Conservation (phyloP, 64 coral and sea anemone species). For the Porites lutea region DNA sequence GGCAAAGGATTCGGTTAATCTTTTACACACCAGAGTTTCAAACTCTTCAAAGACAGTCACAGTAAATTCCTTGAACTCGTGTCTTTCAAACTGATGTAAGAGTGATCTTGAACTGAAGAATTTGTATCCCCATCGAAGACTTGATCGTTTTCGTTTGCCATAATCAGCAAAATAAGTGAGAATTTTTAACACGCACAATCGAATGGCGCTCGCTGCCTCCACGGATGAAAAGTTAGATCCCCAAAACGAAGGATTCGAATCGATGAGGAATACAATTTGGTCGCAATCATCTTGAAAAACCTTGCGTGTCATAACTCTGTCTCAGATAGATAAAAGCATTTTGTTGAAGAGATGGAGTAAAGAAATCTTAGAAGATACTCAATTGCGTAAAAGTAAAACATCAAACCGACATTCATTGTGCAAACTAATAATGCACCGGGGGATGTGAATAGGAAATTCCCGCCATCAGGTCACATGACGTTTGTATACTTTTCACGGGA, state of each 20-base stretch:
- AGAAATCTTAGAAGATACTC: neutral
- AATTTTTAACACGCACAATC: constrained; percentile 75
- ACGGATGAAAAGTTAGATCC: constrained; percentile 17
- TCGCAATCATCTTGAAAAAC: neutral
- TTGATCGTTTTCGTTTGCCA: neutral
- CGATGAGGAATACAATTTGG: constrained; percentile 90
- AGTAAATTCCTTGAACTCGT: constrained; percentile 83
- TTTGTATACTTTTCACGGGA: neutral
- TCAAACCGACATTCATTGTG: neutral
- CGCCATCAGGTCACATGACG: constrained; percentile 31
- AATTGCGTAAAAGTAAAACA: too few species aligned
- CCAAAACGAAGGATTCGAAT: constrained; percentile 75
- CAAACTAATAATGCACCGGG: constrained; percentile 16
- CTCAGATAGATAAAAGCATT: neutral
- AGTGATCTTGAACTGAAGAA: constrained; percentile 87
- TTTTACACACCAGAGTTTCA: constrained; percentile 68
- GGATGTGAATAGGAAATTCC: constrained; percentile 24
- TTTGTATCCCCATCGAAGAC: constrained; percentile 91
- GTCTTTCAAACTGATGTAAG: constrained; percentile 80
- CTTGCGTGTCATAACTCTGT: neutral
- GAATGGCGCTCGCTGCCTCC: constrained; percentile 69
- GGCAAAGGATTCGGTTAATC: constrained; percentile 69
- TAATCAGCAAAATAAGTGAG: constrained; percentile 78
- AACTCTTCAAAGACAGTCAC: constrained; percentile 83
- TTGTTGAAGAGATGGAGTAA: neutral